Percentiles rank a stretch among this genome's conserved stretches.
Evolutionary conservation across 1,140 invertebrate species (phyloP).

Genomic region (Hesperophylax magnus): DNA sequence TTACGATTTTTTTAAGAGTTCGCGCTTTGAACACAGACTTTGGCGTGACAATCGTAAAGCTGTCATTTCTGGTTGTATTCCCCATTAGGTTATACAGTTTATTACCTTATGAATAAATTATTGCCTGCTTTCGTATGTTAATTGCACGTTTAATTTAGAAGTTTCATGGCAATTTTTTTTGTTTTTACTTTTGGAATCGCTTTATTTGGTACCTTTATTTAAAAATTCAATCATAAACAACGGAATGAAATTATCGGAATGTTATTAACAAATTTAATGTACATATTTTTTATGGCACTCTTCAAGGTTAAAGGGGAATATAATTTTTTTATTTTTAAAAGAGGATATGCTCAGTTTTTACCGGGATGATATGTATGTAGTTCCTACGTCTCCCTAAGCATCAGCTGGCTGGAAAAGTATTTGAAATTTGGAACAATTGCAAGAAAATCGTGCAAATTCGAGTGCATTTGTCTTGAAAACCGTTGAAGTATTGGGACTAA

Average conservation of each 20-base stretch:
- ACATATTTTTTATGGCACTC: too few relatives aligned
- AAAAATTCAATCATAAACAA: conserved; percentile 20
- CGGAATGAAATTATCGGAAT: background rate
- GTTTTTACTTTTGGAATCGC: background rate
- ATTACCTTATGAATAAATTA: conserved; percentile 23
- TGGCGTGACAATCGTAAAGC: conserved; percentile 16
- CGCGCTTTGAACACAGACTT: background rate
- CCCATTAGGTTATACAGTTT: conserved; percentile 10
- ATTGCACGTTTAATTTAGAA: conserved; percentile 19
- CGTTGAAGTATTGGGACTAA: too few relatives aligned
- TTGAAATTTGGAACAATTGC: too few relatives aligned
- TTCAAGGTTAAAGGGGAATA: too few relatives aligned
- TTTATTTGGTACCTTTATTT: background rate
- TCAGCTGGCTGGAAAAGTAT: too few relatives aligned
- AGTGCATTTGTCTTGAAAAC: too few relatives aligned
- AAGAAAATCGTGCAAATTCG: too few relatives aligned
- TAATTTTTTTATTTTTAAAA: too few relatives aligned
- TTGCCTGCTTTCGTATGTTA: conserved; percentile 3
- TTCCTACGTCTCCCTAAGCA: too few relatives aligned
- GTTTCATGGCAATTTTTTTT: background rate
- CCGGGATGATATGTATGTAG: too few relatives aligned
- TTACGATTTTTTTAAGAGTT: background rate
- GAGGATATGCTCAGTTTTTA: too few relatives aligned
- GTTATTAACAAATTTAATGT: too few relatives aligned
- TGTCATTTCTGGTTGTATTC: conserved; percentile 6